These are phyloP conservation scores for Scaptomyza graminum DNA, from an alignment of 1,140 invertebrate genomes.

Conservation along the genomic window DNA sequence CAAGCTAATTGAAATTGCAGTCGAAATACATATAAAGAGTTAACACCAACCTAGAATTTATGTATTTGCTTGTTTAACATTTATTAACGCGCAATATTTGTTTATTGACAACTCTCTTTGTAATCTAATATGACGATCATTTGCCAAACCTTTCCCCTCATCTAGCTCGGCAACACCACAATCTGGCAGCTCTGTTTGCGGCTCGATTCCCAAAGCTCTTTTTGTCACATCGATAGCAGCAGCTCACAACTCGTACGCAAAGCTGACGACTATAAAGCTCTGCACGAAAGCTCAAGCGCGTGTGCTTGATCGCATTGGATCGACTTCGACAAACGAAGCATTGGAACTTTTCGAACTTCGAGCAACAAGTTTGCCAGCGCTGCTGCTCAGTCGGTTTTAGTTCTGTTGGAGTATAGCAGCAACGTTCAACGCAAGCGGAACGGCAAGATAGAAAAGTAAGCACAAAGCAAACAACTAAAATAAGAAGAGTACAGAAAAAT, in stretches of 20 bases:
- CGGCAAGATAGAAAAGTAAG: conserved; percentile 73
- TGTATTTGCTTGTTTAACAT: too few species aligned
- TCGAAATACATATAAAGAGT: too few species aligned
- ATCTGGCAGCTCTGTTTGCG: conserved; percentile 13
- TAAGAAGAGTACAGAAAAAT: conserved; percentile 22
- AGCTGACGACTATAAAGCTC: conserved; percentile 48
- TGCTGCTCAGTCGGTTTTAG: conserved; percentile 72
- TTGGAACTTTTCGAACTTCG: conserved; percentile 71
- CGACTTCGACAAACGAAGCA: conserved; percentile 40
- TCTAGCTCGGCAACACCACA: background rate
- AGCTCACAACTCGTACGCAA: conserved; percentile 55
- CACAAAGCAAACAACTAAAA: conserved; percentile 41
- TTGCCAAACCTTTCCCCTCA: too few species aligned
- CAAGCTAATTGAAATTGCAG: too few species aligned
- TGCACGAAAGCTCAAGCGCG: conserved; percentile 45
- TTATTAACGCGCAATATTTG: too few species aligned
- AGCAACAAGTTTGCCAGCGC: conserved; percentile 50
- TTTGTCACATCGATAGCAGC: conserved; percentile 34
- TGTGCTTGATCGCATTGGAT: conserved; percentile 34
- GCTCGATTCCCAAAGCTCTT: conserved; percentile 21
- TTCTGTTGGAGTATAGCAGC: conserved; percentile 74
- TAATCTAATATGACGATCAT: background rate
- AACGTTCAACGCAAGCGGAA: conserved; percentile 71
- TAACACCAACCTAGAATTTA: too few species aligned
- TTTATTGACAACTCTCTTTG: too few species aligned